Base-by-base conservation (phyloP, 1,140 invertebrate species). In the Lepidurus arcticus region DNA sequence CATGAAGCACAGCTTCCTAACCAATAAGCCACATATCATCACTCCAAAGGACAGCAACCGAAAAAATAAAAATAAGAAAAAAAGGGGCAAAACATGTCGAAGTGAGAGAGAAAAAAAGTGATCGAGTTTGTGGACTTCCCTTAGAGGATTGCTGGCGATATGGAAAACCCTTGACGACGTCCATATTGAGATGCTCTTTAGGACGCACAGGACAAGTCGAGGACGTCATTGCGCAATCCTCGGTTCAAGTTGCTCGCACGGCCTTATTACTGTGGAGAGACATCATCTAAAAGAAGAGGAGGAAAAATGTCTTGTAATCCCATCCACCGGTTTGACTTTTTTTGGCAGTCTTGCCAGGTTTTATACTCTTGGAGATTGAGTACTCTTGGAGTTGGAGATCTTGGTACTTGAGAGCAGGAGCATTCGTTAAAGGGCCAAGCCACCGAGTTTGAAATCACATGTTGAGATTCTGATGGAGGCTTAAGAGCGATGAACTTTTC, bases 1-100 rank as follows among this genome's bases (percentile, higher is more conserved):
- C 53, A n/a, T 65, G 53, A 21, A n/a, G 21, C 53, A 65, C 53
- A 16, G 53, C 9, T 65, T 65, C 53, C 53, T 65, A 65, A 65
- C 21, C 53, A 65, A 65, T 65, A 65, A 65, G 53, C 53, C 53
- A 65, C 53, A 65, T 65, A 65, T 65, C 53, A 65, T 65, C 53
- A 65, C 53, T 65, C 53, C 53, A 21, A 65, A 26, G 74, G 43
- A 75, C 74, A 75, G 42, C 26, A 75, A 34, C 76, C 76, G 44
- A 26, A 7, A 47, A 78, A 3, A 75, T 45, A 24, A 24, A 24
- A 24, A 24, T 24, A 24, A 24, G 24, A 24, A 24, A 78, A 74
- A 78, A 24, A 24, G n/a, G 11, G 42, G 10, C 21, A 44, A 76
- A 75, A 8, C 42, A 42, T 43, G 3, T 21, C 42, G 42, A 43